Evolutionary conservation across 2,888 invertebrate genomes (phyloP).

Genomic region (Drosophila putrida): DNA sequence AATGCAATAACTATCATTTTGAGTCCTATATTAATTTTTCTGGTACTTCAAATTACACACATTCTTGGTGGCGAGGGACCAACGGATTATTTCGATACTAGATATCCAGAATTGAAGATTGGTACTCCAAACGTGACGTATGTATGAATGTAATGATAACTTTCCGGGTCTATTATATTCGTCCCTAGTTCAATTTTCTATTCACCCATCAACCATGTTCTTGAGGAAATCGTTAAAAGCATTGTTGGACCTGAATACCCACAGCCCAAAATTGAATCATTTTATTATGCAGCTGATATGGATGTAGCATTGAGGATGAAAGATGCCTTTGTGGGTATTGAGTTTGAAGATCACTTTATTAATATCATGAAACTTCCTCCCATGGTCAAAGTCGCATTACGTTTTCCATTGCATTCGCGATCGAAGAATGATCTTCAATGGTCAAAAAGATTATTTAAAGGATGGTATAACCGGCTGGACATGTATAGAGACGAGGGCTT

Average conservation of each 20-base stretch:
- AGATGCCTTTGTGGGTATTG: conserved; percentile 49
- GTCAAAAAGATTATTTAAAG: conserved; percentile 3
- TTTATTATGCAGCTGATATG: conserved; percentile 4
- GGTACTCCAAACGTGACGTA: conserved; percentile 9
- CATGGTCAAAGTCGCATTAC: conserved; percentile 28
- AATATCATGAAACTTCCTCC: conserved; percentile 24
- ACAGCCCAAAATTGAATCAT: not conserved
- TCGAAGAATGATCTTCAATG: not conserved
- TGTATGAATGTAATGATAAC: conserved; percentile 21
- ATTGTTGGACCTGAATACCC: not conserved
- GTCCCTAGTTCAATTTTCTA: conserved; percentile 33
- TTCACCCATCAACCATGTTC: conserved; percentile 37
- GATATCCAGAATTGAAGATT: not conserved
- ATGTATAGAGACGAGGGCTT: conserved; percentile 45
- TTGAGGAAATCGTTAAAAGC: not conserved
- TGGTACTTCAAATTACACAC: conserved; percentile 19
- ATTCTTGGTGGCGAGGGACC: not conserved
- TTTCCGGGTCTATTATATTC: not conserved
- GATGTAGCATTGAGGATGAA: not conserved
- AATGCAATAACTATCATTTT: conserved; percentile 13
- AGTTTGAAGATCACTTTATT: conserved; percentile 44
- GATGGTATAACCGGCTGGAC: not conserved
- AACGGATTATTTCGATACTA: not conserved
- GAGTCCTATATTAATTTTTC: conserved; percentile 24
- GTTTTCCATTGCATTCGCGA: conserved; percentile 50